Base-by-base conservation (phyloP, 2,797 vertebrate species). In the Nannoperca obscura region DNA sequence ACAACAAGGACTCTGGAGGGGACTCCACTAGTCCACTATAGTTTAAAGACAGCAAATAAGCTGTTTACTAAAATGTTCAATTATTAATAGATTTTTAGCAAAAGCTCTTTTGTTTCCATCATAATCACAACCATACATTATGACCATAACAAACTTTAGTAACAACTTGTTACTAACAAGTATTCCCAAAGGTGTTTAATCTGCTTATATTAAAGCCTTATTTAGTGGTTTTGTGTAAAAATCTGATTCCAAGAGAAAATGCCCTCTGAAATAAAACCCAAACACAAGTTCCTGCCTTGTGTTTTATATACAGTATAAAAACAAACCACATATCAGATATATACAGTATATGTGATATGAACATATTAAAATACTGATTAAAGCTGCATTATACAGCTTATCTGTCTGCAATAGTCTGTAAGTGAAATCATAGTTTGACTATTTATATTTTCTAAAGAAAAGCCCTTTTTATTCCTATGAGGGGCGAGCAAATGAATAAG, bases 1-100 rank as follows among this genome's bases (percentile, higher is more conserved):
- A 83, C 14, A 27, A 30, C 30, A 52, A 53, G 57, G 50, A 74
- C 32, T 7, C 4, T 36, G 36, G 36, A 38, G 11, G 52, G 52
- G 52, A 34, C 32, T 44, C 24, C 5, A 22, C 2, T 4, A 34
- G 30, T 5, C 30, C 30, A 34, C 11, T 20, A 44, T 3, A 44
- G 27, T 30, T 34, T 46, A 32, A 73, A 61, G 20, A 7, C 13
- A 44, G 2, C 30, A 34, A 15, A 38, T 17, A n/a, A 44, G 12
- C 19, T 30, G 3, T 50, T 42, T 15, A 7, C n/a, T 40, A 12
- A 74, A 58, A 40, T 50, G 47, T 22, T 32, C 4, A 50, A 42
- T 20, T 11, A 14, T 17, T 6, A 30, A 40, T 46, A 19, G 1
- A 3, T 49, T 32, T 36, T n/a, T 7, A 11, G 40, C 2, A 58